These are phyloP conservation scores for Drosophila demipolita DNA, from an alignment of 2,888 invertebrate genomes.

Conservation along the genomic window DNA sequence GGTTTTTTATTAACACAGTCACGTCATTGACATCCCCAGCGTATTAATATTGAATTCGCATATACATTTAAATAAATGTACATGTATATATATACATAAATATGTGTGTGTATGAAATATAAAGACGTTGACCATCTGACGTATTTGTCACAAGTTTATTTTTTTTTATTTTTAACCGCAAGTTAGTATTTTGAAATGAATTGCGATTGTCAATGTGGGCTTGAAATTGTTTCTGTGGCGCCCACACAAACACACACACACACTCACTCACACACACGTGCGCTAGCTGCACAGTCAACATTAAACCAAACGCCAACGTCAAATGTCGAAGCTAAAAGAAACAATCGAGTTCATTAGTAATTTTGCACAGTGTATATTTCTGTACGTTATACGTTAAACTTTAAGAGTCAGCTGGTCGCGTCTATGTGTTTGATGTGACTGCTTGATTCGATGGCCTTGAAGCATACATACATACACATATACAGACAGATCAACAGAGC, in stretches of 20 bases:
- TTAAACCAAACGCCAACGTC: conserved; percentile 10
- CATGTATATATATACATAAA: background rate
- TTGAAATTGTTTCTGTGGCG: conserved; percentile 43
- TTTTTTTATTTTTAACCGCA: conserved; percentile 15
- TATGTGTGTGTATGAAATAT: conserved; percentile 7
- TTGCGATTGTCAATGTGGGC: conserved; percentile 69
- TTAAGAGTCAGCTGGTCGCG: background rate
- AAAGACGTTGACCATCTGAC: conserved; percentile 50
- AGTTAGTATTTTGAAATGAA: conserved; percentile 48
- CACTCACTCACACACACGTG: conserved; percentile 18
- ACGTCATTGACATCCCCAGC: conserved; percentile 23
- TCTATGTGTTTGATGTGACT: background rate
- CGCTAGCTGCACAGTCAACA: conserved; percentile 20
- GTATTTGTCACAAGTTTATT: conserved; percentile 35
- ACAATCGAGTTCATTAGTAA: background rate
- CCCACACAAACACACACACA: conserved; percentile 41
- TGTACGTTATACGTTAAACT: background rate
- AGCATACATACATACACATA: background rate
- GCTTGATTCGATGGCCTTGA: background rate
- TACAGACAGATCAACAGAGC: background rate
- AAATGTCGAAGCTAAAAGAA: conserved; percentile 3
- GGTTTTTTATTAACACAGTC: conserved; percentile 43
- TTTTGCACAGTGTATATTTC: background rate
- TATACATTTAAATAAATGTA: background rate
- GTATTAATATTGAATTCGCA: conserved; percentile 33